phyloP scores from a whole-genome alignment of 1,140 invertebrate genomes.

The Drosophila sulfurigaster region DNA sequence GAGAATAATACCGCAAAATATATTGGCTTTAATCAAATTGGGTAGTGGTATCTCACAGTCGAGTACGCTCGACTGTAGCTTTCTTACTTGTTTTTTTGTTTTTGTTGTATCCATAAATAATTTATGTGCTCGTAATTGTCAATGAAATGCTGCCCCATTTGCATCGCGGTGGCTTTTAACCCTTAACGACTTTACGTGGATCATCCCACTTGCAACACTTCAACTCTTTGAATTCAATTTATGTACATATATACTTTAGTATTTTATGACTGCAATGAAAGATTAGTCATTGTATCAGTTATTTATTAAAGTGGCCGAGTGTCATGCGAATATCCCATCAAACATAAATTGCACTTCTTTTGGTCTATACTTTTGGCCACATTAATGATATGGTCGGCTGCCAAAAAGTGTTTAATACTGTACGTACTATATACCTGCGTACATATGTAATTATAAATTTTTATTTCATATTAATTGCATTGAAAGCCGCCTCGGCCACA shows the following conservation, averaged over 20 bases:
- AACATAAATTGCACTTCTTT: conserved; percentile 9
- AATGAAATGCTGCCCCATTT: conserved; percentile 52
- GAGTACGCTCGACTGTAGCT: too few relatives aligned
- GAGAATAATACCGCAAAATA: too few relatives aligned
- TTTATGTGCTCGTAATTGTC: conserved; percentile 61
- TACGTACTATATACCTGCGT: conserved; percentile 29
- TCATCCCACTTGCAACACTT: conserved; percentile 10
- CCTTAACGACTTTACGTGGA: conserved; percentile 37
- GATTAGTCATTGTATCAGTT: conserved; percentile 5
- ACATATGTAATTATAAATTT: conserved; percentile 75
- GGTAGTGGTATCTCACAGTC: too few relatives aligned
- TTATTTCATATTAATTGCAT: conserved; percentile 77
- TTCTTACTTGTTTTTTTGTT: too few relatives aligned
- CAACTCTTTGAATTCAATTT: conserved; percentile 4
- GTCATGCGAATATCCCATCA: neutral
- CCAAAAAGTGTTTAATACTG: conserved; percentile 61
- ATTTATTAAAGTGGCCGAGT: conserved; percentile 2
- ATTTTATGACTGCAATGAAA: neutral
- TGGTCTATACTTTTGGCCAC: conserved; percentile 2
- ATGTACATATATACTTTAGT: neutral
- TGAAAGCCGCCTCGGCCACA: conserved; percentile 55
- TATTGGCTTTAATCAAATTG: too few relatives aligned
- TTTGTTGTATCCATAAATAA: conserved; percentile 34
- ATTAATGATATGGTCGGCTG: conserved; percentile 47
- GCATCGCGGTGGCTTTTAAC: conserved; percentile 47